Evolutionary conservation across 2,113 vertebrate species (phyloP).

Genomic region (Trogon melanurus): DNA sequence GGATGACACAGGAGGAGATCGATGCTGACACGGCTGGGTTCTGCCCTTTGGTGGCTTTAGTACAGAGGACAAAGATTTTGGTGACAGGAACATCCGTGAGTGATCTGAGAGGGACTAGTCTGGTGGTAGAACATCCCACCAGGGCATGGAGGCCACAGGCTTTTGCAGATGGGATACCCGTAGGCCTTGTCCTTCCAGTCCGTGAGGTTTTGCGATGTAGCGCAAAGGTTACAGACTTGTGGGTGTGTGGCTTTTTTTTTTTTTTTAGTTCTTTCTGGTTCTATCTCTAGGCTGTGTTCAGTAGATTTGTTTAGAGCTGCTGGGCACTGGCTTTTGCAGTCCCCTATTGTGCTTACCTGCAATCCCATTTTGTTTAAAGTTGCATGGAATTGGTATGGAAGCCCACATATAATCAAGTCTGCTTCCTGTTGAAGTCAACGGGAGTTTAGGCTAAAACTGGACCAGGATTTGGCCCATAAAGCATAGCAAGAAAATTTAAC

Average conservation of each 20-base stretch:
- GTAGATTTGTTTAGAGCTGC: background rate
- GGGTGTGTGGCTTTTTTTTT: background rate
- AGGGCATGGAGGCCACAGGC: background rate
- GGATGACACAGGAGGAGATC: background rate
- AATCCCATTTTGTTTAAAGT: conserved; percentile 51
- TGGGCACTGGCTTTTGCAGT: background rate
- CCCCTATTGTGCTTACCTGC: background rate
- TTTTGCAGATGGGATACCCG: background rate
- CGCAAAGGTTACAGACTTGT: background rate
- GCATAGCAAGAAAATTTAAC: conserved; percentile 70
- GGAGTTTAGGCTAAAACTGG: conserved; percentile 29
- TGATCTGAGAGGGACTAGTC: background rate
- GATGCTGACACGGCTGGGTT: rapidly evolving
- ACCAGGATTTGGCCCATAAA: conserved; percentile 68
- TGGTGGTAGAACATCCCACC: background rate
- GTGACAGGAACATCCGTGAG: background rate
- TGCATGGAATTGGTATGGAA: conserved; percentile 45
- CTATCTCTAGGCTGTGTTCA: background rate
- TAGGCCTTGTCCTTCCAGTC: background rate
- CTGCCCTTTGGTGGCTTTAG: background rate
- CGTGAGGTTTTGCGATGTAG: background rate
- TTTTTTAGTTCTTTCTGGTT: background rate
- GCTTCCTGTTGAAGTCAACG: background rate
- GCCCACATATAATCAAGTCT: background rate
- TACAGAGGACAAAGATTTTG: background rate